Evolutionary conservation across 2,888 invertebrate genomes (phyloP).

Genomic region (Euspilapteryx auroguttella): DNA sequence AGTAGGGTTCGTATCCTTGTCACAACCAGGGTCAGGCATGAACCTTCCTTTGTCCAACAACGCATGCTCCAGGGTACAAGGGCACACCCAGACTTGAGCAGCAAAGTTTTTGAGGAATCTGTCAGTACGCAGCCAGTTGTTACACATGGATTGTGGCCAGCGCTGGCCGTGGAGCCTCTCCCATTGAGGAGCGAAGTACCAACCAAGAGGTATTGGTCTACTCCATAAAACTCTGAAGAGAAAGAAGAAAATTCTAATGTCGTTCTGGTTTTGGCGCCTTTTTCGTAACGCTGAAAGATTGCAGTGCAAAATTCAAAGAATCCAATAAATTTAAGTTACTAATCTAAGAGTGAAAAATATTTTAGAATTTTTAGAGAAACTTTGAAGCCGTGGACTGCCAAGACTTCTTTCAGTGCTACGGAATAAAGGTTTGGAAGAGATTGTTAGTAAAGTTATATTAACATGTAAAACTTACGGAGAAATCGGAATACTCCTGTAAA

Average conservation of each 20-base stretch:
- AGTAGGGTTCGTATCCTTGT: constrained; percentile 86
- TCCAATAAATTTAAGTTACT: no score
- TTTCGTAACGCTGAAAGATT: no score
- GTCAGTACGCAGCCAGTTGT: constrained; percentile 88
- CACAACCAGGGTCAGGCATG: constrained; percentile 88
- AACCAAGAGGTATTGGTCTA: constrained; percentile 86
- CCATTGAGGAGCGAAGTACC: constrained; percentile 94
- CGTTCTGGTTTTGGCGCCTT: no score
- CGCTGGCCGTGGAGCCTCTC: constrained; percentile 73
- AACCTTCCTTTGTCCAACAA: constrained; percentile 89
- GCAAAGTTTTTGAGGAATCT: constrained; percentile 83
- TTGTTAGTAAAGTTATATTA: no score
- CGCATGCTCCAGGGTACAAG: constrained; percentile 91
- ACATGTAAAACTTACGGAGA: constrained; percentile 75
- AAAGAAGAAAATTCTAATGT: constrained; percentile 1
- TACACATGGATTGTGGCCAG: constrained; percentile 86
- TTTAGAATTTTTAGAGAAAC: no score
- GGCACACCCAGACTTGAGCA: constrained; percentile 81
- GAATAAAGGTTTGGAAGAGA: neutral
- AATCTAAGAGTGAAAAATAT: no score
- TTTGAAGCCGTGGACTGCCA: no score
- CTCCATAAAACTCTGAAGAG: constrained; percentile 77
- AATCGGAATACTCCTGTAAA: constrained; percentile 64
- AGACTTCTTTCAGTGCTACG: neutral
- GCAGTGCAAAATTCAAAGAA: no score